These are phyloP conservation scores for Tetrao urogallus DNA, from an alignment of 2,113 vertebrate genomes.

Conservation along the genomic window DNA sequence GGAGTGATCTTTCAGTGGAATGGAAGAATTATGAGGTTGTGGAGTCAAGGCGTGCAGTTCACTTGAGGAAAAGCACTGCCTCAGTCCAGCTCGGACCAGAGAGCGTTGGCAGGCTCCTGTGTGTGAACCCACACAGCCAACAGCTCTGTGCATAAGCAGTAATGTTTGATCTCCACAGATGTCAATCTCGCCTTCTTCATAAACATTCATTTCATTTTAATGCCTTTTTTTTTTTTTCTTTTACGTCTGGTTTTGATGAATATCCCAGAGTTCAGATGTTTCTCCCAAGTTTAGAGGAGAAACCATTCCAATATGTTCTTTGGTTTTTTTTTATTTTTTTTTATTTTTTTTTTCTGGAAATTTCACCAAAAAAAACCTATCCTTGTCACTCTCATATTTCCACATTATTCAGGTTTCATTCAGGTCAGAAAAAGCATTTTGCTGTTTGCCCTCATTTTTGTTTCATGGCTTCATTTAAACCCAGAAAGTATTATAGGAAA, in stretches of 20 bases:
- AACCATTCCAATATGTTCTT: neutral
- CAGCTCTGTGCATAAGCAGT: neutral
- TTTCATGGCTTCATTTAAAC: neutral
- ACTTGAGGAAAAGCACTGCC: neutral
- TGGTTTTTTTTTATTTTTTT: neutral
- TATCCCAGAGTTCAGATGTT: constrained; percentile 14
- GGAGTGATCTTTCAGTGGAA: neutral
- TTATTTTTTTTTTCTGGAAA: neutral
- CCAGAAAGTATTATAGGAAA: neutral
- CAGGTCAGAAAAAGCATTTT: neutral
- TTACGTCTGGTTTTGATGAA: constrained; percentile 29
- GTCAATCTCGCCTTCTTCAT: constrained; percentile 7
- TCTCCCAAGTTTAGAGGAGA: constrained; percentile 6
- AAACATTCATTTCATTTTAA: constrained; percentile 35
- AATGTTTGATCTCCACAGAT: neutral
- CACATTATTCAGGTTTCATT: neutral
- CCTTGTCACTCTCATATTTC: neutral
- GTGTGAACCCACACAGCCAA: neutral
- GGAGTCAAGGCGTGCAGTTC: neutral
- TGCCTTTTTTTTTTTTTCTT: neutral
- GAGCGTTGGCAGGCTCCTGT: neutral
- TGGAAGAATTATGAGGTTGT: neutral
- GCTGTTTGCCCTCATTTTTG: neutral
- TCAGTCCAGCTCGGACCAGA: neutral
- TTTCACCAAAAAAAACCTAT: neutral